Evolutionary conservation across 1,140 invertebrate genomes (phyloP), one percentile per base, ranked within the genome.

Genomic region (Conopomorpha cramerella): DNA sequence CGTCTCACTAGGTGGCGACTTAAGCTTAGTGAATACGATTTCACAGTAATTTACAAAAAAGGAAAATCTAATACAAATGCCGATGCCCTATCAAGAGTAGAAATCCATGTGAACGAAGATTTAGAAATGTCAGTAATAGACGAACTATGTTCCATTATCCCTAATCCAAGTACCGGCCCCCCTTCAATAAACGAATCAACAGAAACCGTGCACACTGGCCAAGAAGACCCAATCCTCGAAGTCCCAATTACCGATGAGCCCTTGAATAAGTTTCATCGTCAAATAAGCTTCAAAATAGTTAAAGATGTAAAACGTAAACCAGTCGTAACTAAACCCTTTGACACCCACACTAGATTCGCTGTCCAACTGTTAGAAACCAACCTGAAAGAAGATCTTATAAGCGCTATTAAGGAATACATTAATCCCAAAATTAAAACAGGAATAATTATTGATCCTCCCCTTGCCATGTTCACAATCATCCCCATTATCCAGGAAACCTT

Each of bases 351-450:
- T 3, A 3, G 30, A 6, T 16, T n/a, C 3, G 3, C 12, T n/a
- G n/a, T 31, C 6, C 11, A 15, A 2, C 3, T 31, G n/a, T 31
- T 16, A 12, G 11, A 31, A n/a, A 16, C 30, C 16, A 31, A 31
- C 15, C 15, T 31, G 2, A 3, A 15, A 4, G 30, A 14, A 2
- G 30, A 31, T 16, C 2, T 31, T 4, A 11, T 31, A 3, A 15
- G 16, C 30, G 30, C 14, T 11, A 31, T 31, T 4, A 31, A 31
- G 15, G 30, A 31, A n/a, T 31, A 31, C n/a, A 16, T 31, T 7
- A 13, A 31, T 16, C 30, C 30, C 11, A 31, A 31, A 31, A 16
- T 31, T 16, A 31, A 31, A 31, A 31, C 30, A 3, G 30, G 13
- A 7, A 14, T 31, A 3, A 2, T 31, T 16, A 31, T 31, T 15